Evolutionary conservation across 1,140 invertebrate genomes (phyloP).

Genomic region (Octopus bimaculoides): DNA sequence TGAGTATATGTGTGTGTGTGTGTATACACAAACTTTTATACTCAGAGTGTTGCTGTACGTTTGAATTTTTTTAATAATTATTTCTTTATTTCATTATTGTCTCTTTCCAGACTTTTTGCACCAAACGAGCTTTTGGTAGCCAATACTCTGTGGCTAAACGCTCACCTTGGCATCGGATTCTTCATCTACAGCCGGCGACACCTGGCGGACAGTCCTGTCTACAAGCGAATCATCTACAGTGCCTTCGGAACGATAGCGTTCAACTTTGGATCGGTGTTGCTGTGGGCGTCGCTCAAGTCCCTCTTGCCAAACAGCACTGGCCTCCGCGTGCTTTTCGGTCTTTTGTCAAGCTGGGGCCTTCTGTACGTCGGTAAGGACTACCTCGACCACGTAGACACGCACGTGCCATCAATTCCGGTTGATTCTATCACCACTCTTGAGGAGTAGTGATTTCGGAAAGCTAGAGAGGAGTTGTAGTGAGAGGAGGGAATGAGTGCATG

Average conservation of each 20-base stretch:
- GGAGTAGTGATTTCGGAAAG: no score
- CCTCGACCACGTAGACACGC: slow-evolving; percentile 24
- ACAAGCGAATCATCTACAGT: slow-evolving; percentile 35
- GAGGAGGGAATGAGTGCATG: no score
- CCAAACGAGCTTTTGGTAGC: slow-evolving; percentile 29
- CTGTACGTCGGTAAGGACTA: slow-evolving; percentile 38
- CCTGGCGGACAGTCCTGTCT: slow-evolving; percentile 24
- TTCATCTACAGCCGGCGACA: slow-evolving; percentile 42
- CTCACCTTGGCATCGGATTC: slow-evolving; percentile 45
- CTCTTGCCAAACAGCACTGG: slow-evolving; percentile 56
- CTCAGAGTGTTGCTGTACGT: no score
- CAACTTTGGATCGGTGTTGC: slow-evolving; percentile 45
- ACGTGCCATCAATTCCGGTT: no score
- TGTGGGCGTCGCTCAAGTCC: slow-evolving; percentile 41
- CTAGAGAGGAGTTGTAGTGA: no score
- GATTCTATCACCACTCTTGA: no score
- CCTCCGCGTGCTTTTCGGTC: slow-evolving; percentile 46
- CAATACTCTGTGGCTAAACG: slow-evolving; percentile 48
- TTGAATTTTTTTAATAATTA: no score
- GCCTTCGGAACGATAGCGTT: slow-evolving; percentile 45
- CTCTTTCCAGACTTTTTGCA: slow-evolving; percentile 37
- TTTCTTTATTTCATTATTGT: no score
- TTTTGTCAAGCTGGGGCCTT: slow-evolving; percentile 29
- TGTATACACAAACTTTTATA: no score
- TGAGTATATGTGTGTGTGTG: no score